Percentiles rank a stretch among this genome's conserved stretches.
phyloP scores from a whole-genome alignment of 2,797 vertebrate genomes.

The Squalus acanthias region DNA sequence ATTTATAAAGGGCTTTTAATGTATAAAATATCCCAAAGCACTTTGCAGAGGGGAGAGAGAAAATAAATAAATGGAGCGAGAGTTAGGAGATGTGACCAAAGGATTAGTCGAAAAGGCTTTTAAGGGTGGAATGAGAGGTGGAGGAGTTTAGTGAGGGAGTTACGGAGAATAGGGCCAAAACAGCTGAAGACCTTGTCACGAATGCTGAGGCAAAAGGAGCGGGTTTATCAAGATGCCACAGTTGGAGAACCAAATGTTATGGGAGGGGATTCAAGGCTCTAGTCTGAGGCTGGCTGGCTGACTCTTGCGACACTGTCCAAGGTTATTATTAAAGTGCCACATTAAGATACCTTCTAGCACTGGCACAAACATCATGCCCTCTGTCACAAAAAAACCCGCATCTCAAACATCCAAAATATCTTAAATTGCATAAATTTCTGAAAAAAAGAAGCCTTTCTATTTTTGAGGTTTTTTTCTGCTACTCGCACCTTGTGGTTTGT shows the following conservation, averaged over 20 bases:
- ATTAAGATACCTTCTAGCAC: neutral
- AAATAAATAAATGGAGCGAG: neutral
- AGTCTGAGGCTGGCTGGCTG: neutral
- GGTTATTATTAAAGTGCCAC: neutral
- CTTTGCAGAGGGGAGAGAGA: neutral
- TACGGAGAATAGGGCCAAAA: neutral
- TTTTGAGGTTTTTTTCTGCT: neutral
- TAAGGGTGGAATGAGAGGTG: neutral
- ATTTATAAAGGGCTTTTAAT: neutral
- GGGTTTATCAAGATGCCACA: neutral
- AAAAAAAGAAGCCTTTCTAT: neutral
- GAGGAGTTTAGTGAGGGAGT: neutral
- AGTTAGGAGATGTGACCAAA: neutral
- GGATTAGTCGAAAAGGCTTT: neutral
- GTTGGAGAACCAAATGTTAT: neutral
- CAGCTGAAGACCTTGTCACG: neutral
- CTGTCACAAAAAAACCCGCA: neutral
- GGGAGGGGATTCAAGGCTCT: neutral
- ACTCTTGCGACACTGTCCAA: neutral
- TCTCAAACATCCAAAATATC: neutral
- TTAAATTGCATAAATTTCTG: neutral
- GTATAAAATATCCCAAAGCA: neutral
- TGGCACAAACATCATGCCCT: neutral
- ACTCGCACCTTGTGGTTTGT: neutral
- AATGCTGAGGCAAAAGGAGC: neutral